Conservation (phyloP, 2,797 vertebrate genomes). For the Neosilurus hyrtlii region DNA sequence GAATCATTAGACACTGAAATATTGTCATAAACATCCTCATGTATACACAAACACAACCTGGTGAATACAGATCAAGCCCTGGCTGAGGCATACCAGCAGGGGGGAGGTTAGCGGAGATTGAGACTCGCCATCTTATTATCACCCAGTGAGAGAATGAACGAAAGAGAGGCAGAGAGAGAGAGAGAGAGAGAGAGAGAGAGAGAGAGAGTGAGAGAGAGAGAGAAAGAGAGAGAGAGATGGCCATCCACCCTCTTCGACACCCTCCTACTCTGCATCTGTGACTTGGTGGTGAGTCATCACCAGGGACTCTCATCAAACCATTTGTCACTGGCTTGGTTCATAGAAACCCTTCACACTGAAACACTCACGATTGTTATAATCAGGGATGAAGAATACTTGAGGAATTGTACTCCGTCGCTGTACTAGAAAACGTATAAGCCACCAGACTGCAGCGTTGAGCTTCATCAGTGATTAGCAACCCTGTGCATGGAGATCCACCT, state of each 20-base stretch:
- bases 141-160: conserved; percentile 13
- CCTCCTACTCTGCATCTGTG: conserved; percentile 59
- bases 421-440: neutral
- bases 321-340: conserved; percentile 14
- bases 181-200: conserved; percentile 16
- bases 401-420: neutral
- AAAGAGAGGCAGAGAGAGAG: conserved; percentile 11
- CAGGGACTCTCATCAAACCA: conserved; percentile 35
- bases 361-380: neutral
- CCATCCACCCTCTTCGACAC: conserved; percentile 43
- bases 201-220: conserved; percentile 17
- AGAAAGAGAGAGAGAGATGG: conserved; percentile 23
- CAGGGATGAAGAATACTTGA: neutral
- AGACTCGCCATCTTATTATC: conserved; percentile 45
- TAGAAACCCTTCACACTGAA: neutral
- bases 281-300: conserved; percentile 47
- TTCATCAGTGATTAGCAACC: too few species aligned
- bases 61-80: conserved; percentile 40
- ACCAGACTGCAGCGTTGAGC: neutral
- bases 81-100: neutral
- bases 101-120: conserved; percentile 17
- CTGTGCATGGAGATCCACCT: too few species aligned
- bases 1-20: conserved; percentile 22
- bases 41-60: conserved; percentile 46
- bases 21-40: conserved; percentile 39